Base-by-base conservation (phyloP, 2,113 vertebrate genomes). In the Paratilapia polleni region DNA sequence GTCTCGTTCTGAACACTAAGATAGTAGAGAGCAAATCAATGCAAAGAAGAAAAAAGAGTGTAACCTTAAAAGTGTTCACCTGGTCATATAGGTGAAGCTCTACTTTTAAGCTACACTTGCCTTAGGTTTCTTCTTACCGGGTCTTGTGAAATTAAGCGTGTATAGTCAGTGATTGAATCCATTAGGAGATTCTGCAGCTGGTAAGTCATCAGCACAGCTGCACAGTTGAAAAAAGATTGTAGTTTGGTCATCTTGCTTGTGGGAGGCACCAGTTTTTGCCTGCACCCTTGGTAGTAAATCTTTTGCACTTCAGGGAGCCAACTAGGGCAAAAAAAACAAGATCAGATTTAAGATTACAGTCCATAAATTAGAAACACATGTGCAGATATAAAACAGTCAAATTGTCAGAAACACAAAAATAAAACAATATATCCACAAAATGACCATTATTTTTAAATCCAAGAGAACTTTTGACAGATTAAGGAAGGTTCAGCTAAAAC, bases 301-400 rank as follows among this genome's bases (percentile, higher is more conserved):
- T 96, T 94, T 77, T 97, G 95, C 56, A 98, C 96, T 91, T 97
- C 95, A 60, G 95, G 93, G 90, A 97, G 81, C 97, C 97, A 99
- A 77, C 97, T 99, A 80, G 74, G 66, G 73, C 28, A 54, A 43
- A 92, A 59, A 92, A 59, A 74, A 78, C 20, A 83, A 75, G 73
- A 58, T 54, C 3, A 38, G 2, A 13, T n/a, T 20, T 28, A 61
- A 54, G 10, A 73, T 76, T 34, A 24, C 6, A 34, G 20, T 28
- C 28, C 17, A 17, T 20, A 20, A 73, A 52, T 58, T 6, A 63
- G 10, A n/a, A 57, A 7, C 70, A 43, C 28, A 63, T 3, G 22
- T 28, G 10, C 22, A 59, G 26, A 77, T 17, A 49, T 47, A 9
- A 41, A 41, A 41, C 13, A 47, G 43, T 13, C 43, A 47, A 47